These are phyloP conservation scores for Arctocebus calabarensis DNA, from an alignment of 2,797 vertebrate genomes.

Conservation along the genomic window DNA sequence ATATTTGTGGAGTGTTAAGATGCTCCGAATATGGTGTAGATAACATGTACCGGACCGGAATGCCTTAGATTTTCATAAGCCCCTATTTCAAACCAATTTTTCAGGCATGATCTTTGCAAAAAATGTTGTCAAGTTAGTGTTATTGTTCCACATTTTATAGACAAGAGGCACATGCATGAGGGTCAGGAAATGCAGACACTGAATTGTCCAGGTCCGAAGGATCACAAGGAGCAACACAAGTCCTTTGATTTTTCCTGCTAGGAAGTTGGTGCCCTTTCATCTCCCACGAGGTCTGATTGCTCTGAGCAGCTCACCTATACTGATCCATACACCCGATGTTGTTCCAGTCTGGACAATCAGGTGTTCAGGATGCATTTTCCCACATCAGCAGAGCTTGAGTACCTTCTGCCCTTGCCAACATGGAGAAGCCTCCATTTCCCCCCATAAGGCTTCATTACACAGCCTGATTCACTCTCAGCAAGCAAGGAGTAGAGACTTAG, in stretches of 20 bases:
- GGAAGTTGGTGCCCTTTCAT: background rate
- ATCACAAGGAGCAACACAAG: background rate
- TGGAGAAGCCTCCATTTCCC: background rate
- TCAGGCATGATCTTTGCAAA: background rate
- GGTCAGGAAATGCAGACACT: background rate
- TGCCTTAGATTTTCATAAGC: background rate
- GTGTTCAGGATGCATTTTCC: background rate
- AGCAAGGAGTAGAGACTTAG: background rate
- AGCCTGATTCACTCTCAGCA: too few relatives aligned
- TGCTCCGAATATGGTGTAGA: background rate
- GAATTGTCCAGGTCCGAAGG: too few relatives aligned
- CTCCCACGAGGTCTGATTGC: too few relatives aligned
- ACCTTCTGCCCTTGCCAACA: background rate
- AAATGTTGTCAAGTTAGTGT: background rate
- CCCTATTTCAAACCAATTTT: background rate
- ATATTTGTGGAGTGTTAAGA: background rate
- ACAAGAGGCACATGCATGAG: background rate
- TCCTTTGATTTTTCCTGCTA: background rate
- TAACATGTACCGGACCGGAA: background rate
- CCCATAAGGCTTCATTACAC: fast-evolving
- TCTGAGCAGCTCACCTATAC: background rate
- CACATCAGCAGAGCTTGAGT: background rate
- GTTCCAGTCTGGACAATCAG: background rate
- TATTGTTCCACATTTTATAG: background rate
- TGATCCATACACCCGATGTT: background rate